phyloP scores from a whole-genome alignment of 2,888 invertebrate genomes.

The Teleogryllus oceanicus region DNA sequence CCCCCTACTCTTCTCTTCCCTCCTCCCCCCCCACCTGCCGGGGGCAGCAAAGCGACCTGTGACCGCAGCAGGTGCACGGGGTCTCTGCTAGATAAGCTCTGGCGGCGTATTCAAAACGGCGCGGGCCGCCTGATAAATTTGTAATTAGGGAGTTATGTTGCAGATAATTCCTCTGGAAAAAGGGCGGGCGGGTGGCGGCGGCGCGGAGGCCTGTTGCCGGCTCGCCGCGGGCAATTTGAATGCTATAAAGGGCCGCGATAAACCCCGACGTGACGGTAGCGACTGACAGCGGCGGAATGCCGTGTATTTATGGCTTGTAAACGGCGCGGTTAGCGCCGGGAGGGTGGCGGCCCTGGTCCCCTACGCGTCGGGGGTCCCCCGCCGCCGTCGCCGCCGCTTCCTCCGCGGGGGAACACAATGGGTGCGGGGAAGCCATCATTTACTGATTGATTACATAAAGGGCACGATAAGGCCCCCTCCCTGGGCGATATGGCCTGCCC shows the following conservation, averaged over 20 bases:
- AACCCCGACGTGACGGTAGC: conserved; percentile 18
- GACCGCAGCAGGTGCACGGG: neutral
- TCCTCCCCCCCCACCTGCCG: too few species aligned
- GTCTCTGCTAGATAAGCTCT: neutral
- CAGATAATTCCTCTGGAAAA: neutral
- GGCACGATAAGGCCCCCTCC: neutral
- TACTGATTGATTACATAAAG: conserved; percentile 18
- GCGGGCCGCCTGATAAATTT: conserved; percentile 6
- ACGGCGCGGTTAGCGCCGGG: neutral
- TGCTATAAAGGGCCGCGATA: conserved; percentile 18
- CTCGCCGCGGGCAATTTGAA: neutral
- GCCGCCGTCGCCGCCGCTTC: neutral
- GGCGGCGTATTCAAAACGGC: neutral
- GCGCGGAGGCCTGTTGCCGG: too few species aligned
- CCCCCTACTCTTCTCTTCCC: too few species aligned
- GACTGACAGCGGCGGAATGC: conserved; percentile 8
- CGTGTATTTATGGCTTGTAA: conserved; percentile 10
- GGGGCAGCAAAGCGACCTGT: too few species aligned
- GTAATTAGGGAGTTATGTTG: conserved; percentile 6
- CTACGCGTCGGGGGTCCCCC: neutral
- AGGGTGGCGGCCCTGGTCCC: neutral
- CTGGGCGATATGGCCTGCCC: neutral
- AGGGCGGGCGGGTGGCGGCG: neutral
- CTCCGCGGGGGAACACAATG: neutral
- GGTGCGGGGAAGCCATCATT: conserved; percentile 6